phyloP scores from a whole-genome alignment of 2,888 invertebrate genomes.

The Tolmerus cingulatus region DNA sequence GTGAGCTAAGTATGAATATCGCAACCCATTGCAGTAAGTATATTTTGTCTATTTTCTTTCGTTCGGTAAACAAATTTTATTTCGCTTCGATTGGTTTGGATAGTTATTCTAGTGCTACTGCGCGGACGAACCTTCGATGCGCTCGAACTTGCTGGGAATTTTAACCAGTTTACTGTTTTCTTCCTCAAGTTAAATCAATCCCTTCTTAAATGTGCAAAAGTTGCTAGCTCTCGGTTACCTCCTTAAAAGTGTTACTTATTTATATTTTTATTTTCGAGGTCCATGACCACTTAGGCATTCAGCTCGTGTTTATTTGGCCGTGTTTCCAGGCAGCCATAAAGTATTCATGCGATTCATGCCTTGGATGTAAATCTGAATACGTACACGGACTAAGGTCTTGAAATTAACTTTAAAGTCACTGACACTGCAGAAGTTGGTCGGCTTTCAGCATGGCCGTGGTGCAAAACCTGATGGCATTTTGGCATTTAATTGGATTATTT shows the following conservation, averaged over 20 bases:
- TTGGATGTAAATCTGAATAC: constrained; percentile 36
- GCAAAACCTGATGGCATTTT: background rate
- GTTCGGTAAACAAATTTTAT: background rate
- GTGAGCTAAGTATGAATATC: constrained; percentile 33
- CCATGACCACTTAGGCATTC: constrained; percentile 41
- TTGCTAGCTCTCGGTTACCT: background rate
- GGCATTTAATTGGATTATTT: constrained; percentile 8
- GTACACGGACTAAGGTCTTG: background rate
- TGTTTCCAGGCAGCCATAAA: constrained; percentile 38
- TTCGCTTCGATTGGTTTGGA: background rate
- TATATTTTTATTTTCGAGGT: constrained; percentile 14
- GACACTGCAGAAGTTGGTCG: constrained; percentile 16
- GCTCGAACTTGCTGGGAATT: constrained; percentile 6
- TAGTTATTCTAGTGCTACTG: background rate
- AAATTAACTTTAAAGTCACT: constrained; percentile 35
- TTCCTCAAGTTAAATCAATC: constrained; percentile 18
- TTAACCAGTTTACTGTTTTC: constrained; percentile 32
- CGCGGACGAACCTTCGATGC: background rate
- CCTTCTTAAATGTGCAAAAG: background rate
- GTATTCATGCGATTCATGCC: constrained; percentile 33
- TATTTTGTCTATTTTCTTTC: background rate
- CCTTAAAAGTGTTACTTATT: constrained; percentile 11
- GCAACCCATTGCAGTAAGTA: constrained; percentile 20
- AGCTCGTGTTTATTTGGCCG: constrained; percentile 26
- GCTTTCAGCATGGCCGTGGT: background rate